phyloP scores from a whole-genome alignment of 2,888 invertebrate species.

The Pristionchus entomophagus region DNA sequence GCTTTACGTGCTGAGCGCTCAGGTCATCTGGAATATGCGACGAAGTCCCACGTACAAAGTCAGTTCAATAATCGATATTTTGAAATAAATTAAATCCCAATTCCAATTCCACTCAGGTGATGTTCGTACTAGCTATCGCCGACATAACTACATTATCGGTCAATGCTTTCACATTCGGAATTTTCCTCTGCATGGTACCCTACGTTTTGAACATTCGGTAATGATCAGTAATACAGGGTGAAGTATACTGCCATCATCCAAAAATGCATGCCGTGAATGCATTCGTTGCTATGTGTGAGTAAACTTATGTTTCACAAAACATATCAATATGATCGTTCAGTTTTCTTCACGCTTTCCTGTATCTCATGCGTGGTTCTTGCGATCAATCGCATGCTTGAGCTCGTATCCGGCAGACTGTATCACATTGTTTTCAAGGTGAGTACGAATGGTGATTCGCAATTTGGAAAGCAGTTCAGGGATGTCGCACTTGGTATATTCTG shows the following conservation, averaged over 20 bases:
- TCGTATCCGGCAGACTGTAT: neutral
- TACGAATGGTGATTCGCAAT: no score
- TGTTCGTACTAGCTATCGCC: neutral
- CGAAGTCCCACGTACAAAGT: neutral
- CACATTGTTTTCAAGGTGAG: neutral
- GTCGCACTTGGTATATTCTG: neutral
- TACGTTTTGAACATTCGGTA: neutral
- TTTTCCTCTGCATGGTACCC: neutral
- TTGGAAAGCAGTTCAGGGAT: neutral
- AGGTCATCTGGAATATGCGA: neutral
- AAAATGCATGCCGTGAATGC: neutral
- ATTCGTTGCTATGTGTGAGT: neutral
- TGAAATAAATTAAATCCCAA: no score
- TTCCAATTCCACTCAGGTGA: neutral
- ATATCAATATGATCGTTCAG: neutral
- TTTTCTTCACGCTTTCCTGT: neutral
- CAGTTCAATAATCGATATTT: no score
- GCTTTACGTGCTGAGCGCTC: neutral
- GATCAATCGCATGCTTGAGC: neutral
- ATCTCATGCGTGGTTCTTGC: neutral
- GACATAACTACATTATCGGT: neutral
- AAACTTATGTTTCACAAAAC: neutral
- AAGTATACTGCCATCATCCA: slow-evolving; percentile 4
- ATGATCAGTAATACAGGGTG: neutral
- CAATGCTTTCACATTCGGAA: neutral